A percentile compares a stretch with the other conserved stretches of the same genome.
Evolutionary conservation across 1,140 invertebrate genomes (phyloP).

Genomic region (Planococcus citri): DNA sequence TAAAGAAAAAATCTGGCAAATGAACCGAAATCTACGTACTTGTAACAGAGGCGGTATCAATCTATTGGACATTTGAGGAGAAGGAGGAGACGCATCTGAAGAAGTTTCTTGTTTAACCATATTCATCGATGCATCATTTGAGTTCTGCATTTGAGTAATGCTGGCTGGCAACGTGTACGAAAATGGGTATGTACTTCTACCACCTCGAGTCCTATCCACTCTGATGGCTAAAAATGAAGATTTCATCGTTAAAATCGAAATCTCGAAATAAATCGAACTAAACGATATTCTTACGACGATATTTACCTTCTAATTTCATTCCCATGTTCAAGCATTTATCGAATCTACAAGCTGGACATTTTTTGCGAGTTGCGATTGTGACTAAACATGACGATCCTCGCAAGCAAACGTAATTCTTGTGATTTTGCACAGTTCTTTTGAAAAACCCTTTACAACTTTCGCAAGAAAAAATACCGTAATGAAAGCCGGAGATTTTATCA

Average conservation of each 20-base stretch:
- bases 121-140: conserved; percentile 15
- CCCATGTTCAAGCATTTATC: conserved; percentile 90
- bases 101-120: conserved; percentile 27
- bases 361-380: conserved; percentile 83
- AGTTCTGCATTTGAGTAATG: conserved; percentile 26
- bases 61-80: conserved; percentile 26
- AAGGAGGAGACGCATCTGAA: conserved; percentile 21
- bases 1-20: background rate
- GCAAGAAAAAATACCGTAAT: conserved; percentile 93
- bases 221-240: conserved; percentile 60
- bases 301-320: conserved; percentile 86
- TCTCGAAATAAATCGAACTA: background rate
- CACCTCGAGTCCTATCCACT: conserved; percentile 85
- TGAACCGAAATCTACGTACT: conserved; percentile 29
- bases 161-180: conserved; percentile 68
- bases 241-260: conserved; percentile 24
- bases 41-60: conserved; percentile 42
- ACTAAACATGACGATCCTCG: conserved; percentile 81
- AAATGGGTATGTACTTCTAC: conserved; percentile 88
- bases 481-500: conserved; percentile 88
- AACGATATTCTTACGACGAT: background rate
- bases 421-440: conserved; percentile 93
- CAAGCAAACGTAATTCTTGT: conserved; percentile 91
- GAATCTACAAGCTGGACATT: conserved; percentile 94
- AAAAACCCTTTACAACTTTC: conserved; percentile 98